phyloP scores from a whole-genome alignment of 1,140 invertebrate species.

The roundworm (Caenorhabditis elegans) region DNA sequence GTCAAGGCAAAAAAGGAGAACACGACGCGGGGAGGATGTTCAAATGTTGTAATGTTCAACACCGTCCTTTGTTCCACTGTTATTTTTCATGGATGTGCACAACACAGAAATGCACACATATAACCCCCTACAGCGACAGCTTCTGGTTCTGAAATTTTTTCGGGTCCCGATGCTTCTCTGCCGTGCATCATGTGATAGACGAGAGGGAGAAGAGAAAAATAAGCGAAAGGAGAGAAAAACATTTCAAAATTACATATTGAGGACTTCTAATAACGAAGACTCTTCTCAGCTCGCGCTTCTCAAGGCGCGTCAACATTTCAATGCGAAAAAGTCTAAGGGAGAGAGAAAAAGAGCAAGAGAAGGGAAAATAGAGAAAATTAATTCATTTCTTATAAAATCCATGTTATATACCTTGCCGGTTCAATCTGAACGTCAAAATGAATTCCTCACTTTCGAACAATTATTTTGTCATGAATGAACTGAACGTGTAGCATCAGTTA shows the following conservation, averaged over 20 bases:
- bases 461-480: no score
- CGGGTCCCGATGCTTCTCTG: not conserved
- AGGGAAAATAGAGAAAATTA: no score
- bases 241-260: conserved; percentile 30
- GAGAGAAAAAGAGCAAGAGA: no score
- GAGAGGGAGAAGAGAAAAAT: not conserved
- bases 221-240: not conserved
- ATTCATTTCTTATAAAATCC: no score
- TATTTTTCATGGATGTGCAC: conserved; percentile 26
- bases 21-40: not conserved
- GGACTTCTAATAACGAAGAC: not conserved
- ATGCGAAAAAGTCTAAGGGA: no score
- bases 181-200: not conserved
- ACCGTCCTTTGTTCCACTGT: conserved; percentile 27
- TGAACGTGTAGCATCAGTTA: no score
- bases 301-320: not conserved
- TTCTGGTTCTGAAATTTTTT: not conserved
- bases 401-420: no score
- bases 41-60: conserved; percentile 4
- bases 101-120: not conserved
- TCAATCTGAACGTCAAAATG: no score
- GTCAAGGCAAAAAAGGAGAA: not conserved
- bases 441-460: no score
- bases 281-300: no score
- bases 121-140: not conserved